These are phyloP conservation scores for Bombus difficillimus DNA, from an alignment of 1,140 invertebrate species.

Conservation along the genomic window DNA sequence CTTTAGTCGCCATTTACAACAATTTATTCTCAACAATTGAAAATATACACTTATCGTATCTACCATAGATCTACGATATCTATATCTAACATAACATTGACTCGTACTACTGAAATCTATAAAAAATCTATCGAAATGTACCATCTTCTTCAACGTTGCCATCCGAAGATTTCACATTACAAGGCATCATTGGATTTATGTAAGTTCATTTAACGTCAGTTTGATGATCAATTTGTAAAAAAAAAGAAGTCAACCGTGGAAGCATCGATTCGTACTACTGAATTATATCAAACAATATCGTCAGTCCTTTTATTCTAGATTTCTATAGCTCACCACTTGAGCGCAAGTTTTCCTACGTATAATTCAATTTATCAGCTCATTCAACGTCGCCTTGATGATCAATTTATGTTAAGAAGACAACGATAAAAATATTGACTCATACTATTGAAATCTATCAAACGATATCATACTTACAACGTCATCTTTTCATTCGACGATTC, in stretches of 20 bases:
- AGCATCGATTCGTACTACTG: neutral
- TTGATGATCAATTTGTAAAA: neutral
- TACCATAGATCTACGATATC: no score
- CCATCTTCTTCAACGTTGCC: no score
- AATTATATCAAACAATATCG: neutral
- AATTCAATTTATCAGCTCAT: neutral
- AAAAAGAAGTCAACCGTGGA: neutral
- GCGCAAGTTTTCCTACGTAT: neutral
- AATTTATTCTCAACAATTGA: neutral
- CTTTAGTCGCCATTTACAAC: neutral
- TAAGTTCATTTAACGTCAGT: neutral
- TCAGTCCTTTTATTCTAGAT: neutral
- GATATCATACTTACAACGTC: no score
- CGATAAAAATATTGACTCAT: neutral
- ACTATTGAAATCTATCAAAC: neutral
- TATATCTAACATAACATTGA: neutral
- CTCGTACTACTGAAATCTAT: conserved; percentile 21
- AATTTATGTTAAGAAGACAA: neutral
- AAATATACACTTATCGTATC: neutral
- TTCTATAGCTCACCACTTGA: no score
- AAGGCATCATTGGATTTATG: neutral
- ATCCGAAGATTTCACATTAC: neutral
- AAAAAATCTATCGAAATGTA: no score
- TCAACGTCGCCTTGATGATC: neutral
- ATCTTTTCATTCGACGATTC: no score